Percentiles rank a stretch among this genome's conserved stretches.
These are phyloP conservation scores for Clamator glandarius DNA, from an alignment of 2,797 vertebrate species.

Conservation along the genomic window DNA sequence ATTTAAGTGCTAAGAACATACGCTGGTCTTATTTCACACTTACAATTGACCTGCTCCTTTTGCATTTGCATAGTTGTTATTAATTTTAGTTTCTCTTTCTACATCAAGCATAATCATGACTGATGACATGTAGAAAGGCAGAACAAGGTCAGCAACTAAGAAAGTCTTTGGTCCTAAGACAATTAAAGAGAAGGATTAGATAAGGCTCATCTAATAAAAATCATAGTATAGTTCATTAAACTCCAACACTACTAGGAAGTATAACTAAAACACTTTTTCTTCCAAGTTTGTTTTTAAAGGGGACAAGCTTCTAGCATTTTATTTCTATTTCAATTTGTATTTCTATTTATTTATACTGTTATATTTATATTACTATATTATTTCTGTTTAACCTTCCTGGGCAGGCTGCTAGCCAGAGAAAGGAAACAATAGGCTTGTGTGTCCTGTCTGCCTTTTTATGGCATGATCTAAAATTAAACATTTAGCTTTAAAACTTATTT, in stretches of 20 bases:
- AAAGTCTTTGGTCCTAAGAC: neutral
- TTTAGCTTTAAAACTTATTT: neutral
- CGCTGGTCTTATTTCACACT: rapidly evolving
- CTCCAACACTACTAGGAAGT: neutral
- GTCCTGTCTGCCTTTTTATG: neutral
- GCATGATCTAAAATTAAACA: neutral
- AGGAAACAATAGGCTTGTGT: neutral
- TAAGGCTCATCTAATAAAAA: neutral
- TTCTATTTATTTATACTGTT: no score
- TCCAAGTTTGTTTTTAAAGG: neutral
- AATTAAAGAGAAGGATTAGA: neutral
- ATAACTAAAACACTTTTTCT: neutral
- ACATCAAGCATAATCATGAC: neutral
- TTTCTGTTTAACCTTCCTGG: neutral
- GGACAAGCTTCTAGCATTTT: neutral
- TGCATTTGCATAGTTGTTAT: neutral
- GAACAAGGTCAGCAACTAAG: neutral
- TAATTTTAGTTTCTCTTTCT: neutral
- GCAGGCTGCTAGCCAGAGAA: neutral
- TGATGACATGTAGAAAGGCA: neutral
- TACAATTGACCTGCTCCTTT: neutral
- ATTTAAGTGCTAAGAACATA: neutral
- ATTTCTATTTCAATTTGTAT: no score
- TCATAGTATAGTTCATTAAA: neutral
- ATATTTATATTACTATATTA: no score